Percentiles rank a stretch among this genome's conserved stretches.
phyloP scores from a whole-genome alignment of 2,113 vertebrate genomes.

The Thalassarche chlororhynchos region DNA sequence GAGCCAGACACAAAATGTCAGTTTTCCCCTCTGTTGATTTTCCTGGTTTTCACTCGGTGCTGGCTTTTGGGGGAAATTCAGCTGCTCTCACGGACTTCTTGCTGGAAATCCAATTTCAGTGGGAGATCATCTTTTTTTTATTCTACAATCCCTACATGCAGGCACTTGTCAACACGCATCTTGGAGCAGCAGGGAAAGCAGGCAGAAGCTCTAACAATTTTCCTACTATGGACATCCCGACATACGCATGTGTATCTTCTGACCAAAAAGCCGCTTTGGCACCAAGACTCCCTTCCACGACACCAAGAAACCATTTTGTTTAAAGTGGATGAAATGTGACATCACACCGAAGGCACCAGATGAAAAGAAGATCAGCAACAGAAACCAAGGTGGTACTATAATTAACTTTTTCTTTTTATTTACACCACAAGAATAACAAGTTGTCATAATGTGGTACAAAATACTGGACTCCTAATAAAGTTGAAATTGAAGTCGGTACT shows the following conservation, averaged over 20 bases:
- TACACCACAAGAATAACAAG: slow-evolving; percentile 87
- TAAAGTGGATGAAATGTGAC: background rate
- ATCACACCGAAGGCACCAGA: background rate
- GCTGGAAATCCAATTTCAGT: background rate
- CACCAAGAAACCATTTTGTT: background rate
- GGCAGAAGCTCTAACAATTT: background rate
- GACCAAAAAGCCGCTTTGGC: background rate
- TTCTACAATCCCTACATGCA: background rate
- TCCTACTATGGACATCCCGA: background rate
- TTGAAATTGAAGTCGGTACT: slow-evolving; percentile 74
- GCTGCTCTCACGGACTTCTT: background rate
- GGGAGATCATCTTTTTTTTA: background rate
- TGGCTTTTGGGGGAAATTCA: background rate
- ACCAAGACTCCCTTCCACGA: accelerated
- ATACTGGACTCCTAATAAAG: slow-evolving; percentile 81
- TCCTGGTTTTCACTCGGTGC: background rate
- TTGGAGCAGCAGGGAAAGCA: background rate
- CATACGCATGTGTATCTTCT: accelerated
- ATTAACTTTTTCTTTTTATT: slow-evolving; percentile 83
- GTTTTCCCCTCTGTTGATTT: background rate
- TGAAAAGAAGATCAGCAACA: slow-evolving; percentile 19
- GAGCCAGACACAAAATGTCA: background rate
- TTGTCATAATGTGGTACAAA: slow-evolving; percentile 80
- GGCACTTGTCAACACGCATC: accelerated
- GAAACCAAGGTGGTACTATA: slow-evolving; percentile 57